Base-by-base conservation (phyloP, 1,140 invertebrate species). In the Acromyrmex echinatior region DNA sequence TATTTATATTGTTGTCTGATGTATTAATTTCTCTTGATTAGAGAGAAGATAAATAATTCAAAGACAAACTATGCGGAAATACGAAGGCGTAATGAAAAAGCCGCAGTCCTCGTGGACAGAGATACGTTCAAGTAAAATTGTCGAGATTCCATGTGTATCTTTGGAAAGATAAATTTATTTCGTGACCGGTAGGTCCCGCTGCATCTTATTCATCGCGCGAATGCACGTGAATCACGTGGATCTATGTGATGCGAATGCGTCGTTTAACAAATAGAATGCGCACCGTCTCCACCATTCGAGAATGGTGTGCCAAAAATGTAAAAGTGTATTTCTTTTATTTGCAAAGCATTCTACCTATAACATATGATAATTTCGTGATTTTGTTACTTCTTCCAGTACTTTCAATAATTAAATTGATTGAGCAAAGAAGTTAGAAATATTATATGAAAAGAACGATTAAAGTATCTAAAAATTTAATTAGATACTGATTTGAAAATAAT, bases 161-260 rank as follows among this genome's bases (percentile, higher is more conserved):
- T 76, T 74, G 80, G 74, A 82, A 82, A 82, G 80, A 84, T 84
- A 84, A 84, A 84, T 84, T 84, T 84, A 84, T 84, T 84, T 84
- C 80, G 80, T 76, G 80, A 84, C 80, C 70, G 70, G 68, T 51
- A 63, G 70, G 80, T 82, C 80, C 56, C 70, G 70, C 80, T 76
- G 80, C 70, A 76, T 84, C 80, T 84, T 84, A 84, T 84, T 84
- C 70, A 76, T 28, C 56, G 70, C 56, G 56, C 80, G 80, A 76
- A 58, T 49, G 68, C 80, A 84, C 66, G 70, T 84, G 56, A 84
- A 84, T 84, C 70, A 76, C 63, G n/a, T 51, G 28, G 70, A 84
- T 84, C 70, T 76, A 74, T 62, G 80, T 76, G 80, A 84, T 16
- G 80, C 70, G 80, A 84, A 62, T 76, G 70, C 80, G 56, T 82